Evolutionary conservation across 2,113 vertebrate species (phyloP), one percentile per base, ranked within the genome.

Genomic region (Terrapene triunguis): DNA sequence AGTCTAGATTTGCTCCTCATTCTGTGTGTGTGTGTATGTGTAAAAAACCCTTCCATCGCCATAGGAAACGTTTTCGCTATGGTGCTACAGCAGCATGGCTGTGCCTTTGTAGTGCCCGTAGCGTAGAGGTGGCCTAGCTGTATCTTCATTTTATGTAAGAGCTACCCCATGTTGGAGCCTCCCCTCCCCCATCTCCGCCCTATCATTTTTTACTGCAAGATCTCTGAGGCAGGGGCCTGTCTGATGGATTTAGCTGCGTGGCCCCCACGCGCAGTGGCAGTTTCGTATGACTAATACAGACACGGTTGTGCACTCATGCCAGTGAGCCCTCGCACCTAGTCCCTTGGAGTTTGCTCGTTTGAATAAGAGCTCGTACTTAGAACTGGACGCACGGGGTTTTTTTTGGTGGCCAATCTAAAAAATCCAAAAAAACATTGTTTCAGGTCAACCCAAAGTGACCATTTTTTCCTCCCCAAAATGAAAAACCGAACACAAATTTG

Each of bases 231-330:
- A 51, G 35, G 22, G 35, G 13, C 35, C 13, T 22, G 22, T 72
- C n/a, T 55, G 50, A 54, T 53, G 2, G 21, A n/a, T 38, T 38
- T 9, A 25, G 21, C 79, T n/a, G 86, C 57, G 51, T 76, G 54
- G 35, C 6, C 47, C 29, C 6, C 1, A 0, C 5, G 32, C 2
- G 2, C 93, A 92, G 87, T 87, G 92, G 89, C 93, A 92, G 54
- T 96, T 87, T 87, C 84, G 69, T 84, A 89, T 84, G 95, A 97
- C 92, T 90, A 95, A 1, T 0, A 38, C 8, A 4, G n/a, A 9
- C 21, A 9, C 3, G 21, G 42, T 42, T 42, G 69, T 74, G 17
- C 19, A 35, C 59, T 62, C 27, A 13, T 32, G 29, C 27, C 3
- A 5, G 29, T 1, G 13, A 16, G 29, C 29, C 29, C 29, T 62